A percentile compares a stretch with the other conserved stretches of the same genome.
These are phyloP conservation scores for Elachura formosa DNA, from an alignment of 2,113 vertebrate genomes.

Conservation along the genomic window DNA sequence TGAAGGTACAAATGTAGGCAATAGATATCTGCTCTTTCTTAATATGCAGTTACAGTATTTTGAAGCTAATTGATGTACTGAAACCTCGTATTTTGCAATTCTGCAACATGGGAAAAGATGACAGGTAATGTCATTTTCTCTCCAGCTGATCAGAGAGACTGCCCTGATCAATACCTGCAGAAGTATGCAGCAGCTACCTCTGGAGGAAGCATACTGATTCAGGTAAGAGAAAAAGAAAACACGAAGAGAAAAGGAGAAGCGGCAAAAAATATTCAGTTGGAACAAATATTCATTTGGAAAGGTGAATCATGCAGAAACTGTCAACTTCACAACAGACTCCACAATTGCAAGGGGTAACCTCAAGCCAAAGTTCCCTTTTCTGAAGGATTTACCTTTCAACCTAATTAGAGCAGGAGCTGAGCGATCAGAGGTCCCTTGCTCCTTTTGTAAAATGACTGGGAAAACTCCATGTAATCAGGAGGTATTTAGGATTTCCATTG, in stretches of 20 bases:
- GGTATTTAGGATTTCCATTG: constrained; percentile 47
- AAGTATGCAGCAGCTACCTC: neutral
- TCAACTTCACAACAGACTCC: neutral
- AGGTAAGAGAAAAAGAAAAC: neutral
- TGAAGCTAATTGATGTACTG: neutral
- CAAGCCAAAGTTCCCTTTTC: neutral
- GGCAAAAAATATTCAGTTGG: neutral
- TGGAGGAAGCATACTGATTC: neutral
- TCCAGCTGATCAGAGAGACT: neutral
- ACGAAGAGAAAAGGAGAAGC: neutral
- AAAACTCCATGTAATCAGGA: constrained; percentile 23
- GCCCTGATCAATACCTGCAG: neutral
- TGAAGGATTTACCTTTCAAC: neutral
- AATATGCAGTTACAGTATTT: neutral
- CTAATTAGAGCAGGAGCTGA: neutral
- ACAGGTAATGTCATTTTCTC: neutral
- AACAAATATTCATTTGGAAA: neutral
- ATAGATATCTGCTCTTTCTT: neutral
- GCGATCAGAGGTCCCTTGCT: neutral
- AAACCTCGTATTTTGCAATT: neutral
- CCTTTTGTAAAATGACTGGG: constrained; percentile 16
- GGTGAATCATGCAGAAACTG: neutral
- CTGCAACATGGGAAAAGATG: neutral
- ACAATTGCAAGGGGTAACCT: neutral
- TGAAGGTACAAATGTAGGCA: neutral